Percentiles rank a stretch among this genome's conserved stretches.
Conservation (phyloP, 2,797 vertebrate species). For the Sebastes dallii region DNA sequence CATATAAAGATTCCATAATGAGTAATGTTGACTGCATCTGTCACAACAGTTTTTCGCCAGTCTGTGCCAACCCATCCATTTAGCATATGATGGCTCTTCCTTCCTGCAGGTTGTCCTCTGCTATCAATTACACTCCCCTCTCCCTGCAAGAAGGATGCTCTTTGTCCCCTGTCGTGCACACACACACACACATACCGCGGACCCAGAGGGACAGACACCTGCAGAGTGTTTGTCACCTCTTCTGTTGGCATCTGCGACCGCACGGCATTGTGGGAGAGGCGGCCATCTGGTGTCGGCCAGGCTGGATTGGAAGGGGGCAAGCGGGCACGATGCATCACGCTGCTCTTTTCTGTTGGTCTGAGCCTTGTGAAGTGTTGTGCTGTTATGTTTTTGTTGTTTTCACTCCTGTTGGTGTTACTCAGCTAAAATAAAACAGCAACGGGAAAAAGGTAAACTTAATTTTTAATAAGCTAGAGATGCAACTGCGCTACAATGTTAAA, state of each 20-base stretch:
- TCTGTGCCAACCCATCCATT: slow-evolving; percentile 67
- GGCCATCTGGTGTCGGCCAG: slow-evolving; percentile 74
- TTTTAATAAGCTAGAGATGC: slow-evolving; percentile 5
- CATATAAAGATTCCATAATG: slow-evolving; percentile 32
- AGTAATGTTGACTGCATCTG: slow-evolving; percentile 50
- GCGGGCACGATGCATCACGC: slow-evolving; percentile 59
- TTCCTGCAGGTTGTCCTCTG: slow-evolving; percentile 75
- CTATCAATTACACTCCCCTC: slow-evolving; percentile 76
- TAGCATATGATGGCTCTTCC: slow-evolving; percentile 66
- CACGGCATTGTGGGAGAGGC: slow-evolving; percentile 76
- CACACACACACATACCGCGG: slow-evolving; percentile 17
- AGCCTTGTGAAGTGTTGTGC: slow-evolving; percentile 51
- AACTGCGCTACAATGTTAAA: slow-evolving; percentile 5
- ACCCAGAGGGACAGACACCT: slow-evolving; percentile 79
- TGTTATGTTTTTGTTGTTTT: slow-evolving; percentile 39
- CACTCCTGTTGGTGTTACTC: not conserved
- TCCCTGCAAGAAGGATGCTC: slow-evolving; percentile 68
- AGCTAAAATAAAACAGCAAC: slow-evolving; percentile 5
- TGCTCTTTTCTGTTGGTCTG: slow-evolving; percentile 71
- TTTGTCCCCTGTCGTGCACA: slow-evolving; percentile 53
- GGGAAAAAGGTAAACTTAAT: not conserved
- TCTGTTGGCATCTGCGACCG: slow-evolving; percentile 78
- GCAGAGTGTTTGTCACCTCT: slow-evolving; percentile 82
- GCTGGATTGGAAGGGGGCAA: slow-evolving; percentile 69
- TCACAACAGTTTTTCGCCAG: slow-evolving; percentile 52